Evolutionary conservation across 2,113 vertebrate species (phyloP).

Genomic region (Zosterops borbonicus): DNA sequence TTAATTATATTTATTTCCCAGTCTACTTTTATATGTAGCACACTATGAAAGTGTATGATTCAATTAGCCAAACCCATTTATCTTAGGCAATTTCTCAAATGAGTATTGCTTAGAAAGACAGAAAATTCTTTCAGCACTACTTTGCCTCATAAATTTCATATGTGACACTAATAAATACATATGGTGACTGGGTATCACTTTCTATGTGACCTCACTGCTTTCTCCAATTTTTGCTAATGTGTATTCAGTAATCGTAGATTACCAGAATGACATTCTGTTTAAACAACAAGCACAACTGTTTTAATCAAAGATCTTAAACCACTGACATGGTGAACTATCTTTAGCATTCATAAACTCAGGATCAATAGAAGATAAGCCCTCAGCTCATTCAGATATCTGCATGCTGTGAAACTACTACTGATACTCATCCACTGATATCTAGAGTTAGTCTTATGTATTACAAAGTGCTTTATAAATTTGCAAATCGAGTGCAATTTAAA

Average conservation of each 20-base stretch:
- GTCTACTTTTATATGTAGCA: constrained; percentile 75
- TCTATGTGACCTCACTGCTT: constrained; percentile 20
- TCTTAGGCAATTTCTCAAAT: constrained; percentile 75
- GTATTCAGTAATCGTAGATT: constrained; percentile 29
- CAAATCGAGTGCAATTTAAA: neutral
- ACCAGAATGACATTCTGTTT: constrained; percentile 4
- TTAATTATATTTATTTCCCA: constrained; percentile 83
- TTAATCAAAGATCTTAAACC: constrained; percentile 41
- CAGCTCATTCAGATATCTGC: neutral
- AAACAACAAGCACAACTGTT: neutral
- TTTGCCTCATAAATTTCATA: constrained; percentile 63
- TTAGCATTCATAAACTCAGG: neutral
- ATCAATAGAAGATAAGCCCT: neutral
- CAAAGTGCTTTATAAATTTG: neutral
- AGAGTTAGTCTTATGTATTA: neutral
- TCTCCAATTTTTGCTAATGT: constrained; percentile 6
- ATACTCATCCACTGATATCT: neutral
- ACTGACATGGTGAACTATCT: neutral
- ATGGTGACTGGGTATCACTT: constrained; percentile 22
- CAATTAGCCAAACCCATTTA: constrained; percentile 78
- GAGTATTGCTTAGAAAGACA: constrained; percentile 64
- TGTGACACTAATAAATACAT: constrained; percentile 54
- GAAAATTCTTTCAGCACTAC: constrained; percentile 49
- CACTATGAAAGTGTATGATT: constrained; percentile 77
- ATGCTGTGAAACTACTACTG: neutral